phyloP scores from a whole-genome alignment of 2,797 vertebrate species.

The Lates japonicus region DNA sequence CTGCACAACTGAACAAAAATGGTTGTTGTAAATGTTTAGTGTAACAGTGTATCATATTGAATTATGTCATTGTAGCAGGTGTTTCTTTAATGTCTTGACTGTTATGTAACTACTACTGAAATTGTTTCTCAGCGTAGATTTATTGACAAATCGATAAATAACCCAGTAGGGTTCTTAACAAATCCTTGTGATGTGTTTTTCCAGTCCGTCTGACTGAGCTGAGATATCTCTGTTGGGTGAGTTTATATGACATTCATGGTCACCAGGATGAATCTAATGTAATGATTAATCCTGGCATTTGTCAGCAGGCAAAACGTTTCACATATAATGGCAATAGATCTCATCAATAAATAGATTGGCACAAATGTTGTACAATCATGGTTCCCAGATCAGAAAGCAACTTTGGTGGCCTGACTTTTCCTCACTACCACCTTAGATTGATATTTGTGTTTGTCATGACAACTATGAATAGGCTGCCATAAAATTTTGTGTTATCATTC shows the following conservation, averaged over 20 bases:
- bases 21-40: background rate
- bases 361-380: background rate
- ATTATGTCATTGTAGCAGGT: background rate
- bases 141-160: slow-evolving; percentile 6
- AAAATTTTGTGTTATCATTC: background rate
- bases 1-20: background rate
- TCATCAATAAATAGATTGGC: background rate
- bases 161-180: background rate
- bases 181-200: background rate
- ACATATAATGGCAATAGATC: background rate
- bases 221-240: background rate
- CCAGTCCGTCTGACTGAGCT: background rate
- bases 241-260: background rate
- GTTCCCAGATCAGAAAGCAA: background rate
- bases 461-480: background rate
- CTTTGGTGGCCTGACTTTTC: background rate
- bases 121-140: background rate
- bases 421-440: background rate
- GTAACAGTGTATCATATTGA: background rate
- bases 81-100: background rate
- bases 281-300: too few species aligned
- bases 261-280: too few species aligned
- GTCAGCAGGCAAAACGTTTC: background rate
- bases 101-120: background rate
- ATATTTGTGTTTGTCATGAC: background rate